phyloP scores from a whole-genome alignment of 1,140 invertebrate species.

The Dendrolimus punctatus region DNA sequence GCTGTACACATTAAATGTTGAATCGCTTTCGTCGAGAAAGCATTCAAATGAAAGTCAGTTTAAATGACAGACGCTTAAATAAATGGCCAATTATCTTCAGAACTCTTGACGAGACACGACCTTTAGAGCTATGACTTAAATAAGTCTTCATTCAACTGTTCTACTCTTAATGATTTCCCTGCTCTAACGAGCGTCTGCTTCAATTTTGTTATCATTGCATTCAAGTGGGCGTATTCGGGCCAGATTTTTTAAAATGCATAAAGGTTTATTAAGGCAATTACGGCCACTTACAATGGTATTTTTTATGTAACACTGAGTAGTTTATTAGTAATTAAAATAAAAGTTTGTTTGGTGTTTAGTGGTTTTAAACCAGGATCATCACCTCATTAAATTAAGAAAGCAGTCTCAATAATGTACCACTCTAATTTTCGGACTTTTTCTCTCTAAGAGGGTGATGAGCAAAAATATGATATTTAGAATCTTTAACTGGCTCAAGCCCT shows the following conservation, averaged over 20 bases:
- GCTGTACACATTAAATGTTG: too few relatives aligned
- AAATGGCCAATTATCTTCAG: conserved; percentile 15
- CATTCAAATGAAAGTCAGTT: not conserved
- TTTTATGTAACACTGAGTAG: not conserved
- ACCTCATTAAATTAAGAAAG: too few relatives aligned
- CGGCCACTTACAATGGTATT: not conserved
- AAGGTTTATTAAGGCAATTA: not conserved
- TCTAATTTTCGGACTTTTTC: too few relatives aligned
- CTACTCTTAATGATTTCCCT: conserved; percentile 12
- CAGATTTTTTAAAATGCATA: too few relatives aligned
- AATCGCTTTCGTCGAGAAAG: too few relatives aligned
- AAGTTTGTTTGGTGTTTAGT: too few relatives aligned
- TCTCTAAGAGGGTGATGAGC: too few relatives aligned
- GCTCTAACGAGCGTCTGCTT: conserved; percentile 1
- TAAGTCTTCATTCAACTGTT: conserved; percentile 3
- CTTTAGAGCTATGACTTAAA: not conserved
- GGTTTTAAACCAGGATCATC: too few relatives aligned
- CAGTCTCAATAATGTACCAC: too few relatives aligned
- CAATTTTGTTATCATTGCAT: conserved; percentile 15
- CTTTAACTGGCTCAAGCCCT: too few relatives aligned
- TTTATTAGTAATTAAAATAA: not conserved
- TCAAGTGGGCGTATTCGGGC: conserved; percentile 11
- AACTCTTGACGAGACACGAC: conserved; percentile 19
- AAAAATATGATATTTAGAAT: too few relatives aligned
- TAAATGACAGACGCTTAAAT: conserved; percentile 7